Percentiles rank a stretch among this genome's conserved stretches.
Conservation (phyloP, 2,113 vertebrate species). For the Tapirus terrestris region DNA sequence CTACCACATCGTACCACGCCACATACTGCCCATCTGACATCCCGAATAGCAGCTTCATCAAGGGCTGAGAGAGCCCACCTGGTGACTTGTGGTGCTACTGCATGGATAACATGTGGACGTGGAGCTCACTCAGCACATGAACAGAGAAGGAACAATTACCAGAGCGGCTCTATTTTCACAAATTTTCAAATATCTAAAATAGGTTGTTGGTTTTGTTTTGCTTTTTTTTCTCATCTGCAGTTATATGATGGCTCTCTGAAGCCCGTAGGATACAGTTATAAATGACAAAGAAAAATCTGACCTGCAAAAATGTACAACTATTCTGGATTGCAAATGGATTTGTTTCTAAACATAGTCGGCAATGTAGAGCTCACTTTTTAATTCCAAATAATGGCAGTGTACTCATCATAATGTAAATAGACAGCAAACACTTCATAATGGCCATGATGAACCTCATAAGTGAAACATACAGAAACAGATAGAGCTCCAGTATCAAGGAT, state of each 20-base stretch:
- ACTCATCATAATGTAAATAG: conserved; percentile 6
- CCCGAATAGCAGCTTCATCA: neutral
- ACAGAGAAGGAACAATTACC: neutral
- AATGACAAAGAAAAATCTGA: conserved; percentile 48
- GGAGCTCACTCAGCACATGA: neutral
- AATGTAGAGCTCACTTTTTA: conserved; percentile 10
- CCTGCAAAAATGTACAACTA: neutral
- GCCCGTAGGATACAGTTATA: neutral
- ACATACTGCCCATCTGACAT: neutral
- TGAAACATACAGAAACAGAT: neutral
- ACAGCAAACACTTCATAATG: neutral
- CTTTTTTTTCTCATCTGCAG: neutral
- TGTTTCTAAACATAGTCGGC: conserved; percentile 32
- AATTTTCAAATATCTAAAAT: conserved; percentile 49
- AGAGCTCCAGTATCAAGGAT: neutral
- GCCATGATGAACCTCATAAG: neutral
- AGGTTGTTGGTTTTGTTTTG: neutral
- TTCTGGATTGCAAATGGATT: conserved; percentile 8
- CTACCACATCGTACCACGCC: neutral
- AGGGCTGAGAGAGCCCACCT: neutral
- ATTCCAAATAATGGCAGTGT: neutral
- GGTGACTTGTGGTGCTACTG: neutral
- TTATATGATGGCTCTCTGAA: neutral
- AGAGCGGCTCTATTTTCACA: neutral
- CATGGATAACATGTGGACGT: neutral